These are phyloP conservation scores for Turritopsis rubra DNA, from an alignment of 30 jellyfish, hydroid and myxozoan genomes.

Conservation along the genomic window DNA sequence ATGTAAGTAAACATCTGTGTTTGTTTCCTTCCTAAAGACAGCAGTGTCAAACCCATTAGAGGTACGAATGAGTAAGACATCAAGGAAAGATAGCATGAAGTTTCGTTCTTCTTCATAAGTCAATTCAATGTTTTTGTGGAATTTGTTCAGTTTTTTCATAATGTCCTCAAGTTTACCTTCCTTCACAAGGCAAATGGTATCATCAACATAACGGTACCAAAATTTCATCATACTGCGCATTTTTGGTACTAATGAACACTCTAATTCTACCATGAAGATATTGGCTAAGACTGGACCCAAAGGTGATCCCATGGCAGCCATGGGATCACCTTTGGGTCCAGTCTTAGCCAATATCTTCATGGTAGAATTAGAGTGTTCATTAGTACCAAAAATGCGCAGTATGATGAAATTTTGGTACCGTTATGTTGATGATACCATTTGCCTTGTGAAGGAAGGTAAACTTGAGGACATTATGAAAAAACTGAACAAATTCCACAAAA, in stretches of 20 bases:
- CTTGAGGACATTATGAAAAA: no score
- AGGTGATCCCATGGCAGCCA: slow-evolving; percentile 36
- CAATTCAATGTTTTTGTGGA: slow-evolving; percentile 28
- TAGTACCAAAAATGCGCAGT: no score
- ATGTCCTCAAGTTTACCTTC: neutral
- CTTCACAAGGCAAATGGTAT: slow-evolving; percentile 13
- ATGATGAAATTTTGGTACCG: no score
- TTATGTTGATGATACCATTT: no score
- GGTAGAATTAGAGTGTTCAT: no score
- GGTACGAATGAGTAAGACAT: neutral
- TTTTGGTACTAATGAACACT: slow-evolving; percentile 9
- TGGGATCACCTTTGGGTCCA: no score
- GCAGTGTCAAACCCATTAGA: neutral
- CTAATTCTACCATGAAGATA: slow-evolving; percentile 35
- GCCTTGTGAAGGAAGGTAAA: no score
- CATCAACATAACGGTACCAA: slow-evolving; percentile 34
- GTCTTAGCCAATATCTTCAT: no score
- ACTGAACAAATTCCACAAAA: no score
- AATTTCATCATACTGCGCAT: neutral
- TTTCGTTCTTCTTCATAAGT: slow-evolving; percentile 16
- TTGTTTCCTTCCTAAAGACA: neutral
- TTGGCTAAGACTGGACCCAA: slow-evolving; percentile 7
- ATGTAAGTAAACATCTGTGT: neutral
- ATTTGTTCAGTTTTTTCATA: neutral
- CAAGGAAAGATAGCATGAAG: neutral